phyloP scores from a whole-genome alignment of 1,140 invertebrate species.

The Tenebrio molitor region DNA sequence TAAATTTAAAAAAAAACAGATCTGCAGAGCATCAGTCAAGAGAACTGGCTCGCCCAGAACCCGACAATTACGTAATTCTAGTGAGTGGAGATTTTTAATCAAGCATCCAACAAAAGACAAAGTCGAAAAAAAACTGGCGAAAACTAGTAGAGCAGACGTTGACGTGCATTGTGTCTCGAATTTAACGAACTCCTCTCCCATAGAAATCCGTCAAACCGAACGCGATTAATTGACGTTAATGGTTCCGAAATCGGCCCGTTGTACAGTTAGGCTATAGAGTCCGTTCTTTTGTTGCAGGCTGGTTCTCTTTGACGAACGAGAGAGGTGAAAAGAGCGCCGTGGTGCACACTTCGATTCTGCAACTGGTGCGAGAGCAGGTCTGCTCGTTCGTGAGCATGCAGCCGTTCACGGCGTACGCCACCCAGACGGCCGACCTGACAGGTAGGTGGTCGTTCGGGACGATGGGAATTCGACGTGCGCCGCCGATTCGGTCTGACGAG shows the following conservation, averaged over 20 bases:
- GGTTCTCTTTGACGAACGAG: constrained; percentile 63
- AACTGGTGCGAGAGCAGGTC: constrained; percentile 66
- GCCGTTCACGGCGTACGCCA: constrained; percentile 61
- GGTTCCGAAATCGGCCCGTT: constrained; percentile 21
- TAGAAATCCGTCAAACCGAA: constrained; percentile 29
- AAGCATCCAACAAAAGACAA: background rate
- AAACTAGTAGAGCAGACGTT: too few species aligned
- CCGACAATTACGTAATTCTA: constrained; percentile 5
- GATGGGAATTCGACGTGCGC: too few species aligned
- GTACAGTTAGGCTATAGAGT: constrained; percentile 24
- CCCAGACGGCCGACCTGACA: constrained; percentile 56
- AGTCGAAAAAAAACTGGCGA: background rate
- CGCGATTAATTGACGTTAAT: constrained; percentile 35
- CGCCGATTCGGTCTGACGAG: too few species aligned
- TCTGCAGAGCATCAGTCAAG: too few species aligned
- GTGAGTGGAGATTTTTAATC: too few species aligned
- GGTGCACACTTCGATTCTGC: constrained; percentile 63
- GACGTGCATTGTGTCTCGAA: constrained; percentile 17
- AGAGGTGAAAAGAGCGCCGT: constrained; percentile 65
- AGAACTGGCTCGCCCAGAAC: too few species aligned
- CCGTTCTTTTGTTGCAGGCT: constrained; percentile 55
- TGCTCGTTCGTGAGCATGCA: constrained; percentile 65
- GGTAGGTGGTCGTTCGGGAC: too few species aligned
- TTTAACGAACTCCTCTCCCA: constrained; percentile 14
- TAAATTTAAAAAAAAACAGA: too few species aligned